phyloP scores from a whole-genome alignment of 1,140 invertebrate genomes.

The Eupristina koningsbergeri region DNA sequence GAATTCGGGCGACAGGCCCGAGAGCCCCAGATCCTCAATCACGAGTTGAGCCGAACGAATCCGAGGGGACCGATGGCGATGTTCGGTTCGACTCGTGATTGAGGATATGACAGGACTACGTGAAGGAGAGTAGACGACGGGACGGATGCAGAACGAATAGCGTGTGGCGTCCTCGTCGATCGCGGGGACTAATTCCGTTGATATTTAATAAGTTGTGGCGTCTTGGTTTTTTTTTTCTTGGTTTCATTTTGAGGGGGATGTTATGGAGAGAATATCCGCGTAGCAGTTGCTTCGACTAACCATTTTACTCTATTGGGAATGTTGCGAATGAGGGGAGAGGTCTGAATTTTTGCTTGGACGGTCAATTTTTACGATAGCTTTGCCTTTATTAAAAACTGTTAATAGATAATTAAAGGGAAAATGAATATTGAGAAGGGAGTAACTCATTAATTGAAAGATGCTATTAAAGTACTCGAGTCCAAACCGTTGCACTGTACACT shows the following conservation, averaged over 20 bases:
- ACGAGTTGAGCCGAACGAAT: too few relatives aligned
- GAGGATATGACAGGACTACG: background rate
- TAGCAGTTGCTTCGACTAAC: background rate
- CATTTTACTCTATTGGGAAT: background rate
- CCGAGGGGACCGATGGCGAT: background rate
- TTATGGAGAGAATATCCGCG: background rate
- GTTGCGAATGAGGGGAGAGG: background rate
- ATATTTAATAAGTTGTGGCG: conserved; percentile 14
- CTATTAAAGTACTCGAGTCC: background rate
- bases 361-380: too few relatives aligned
- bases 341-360: too few relatives aligned
- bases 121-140: background rate
- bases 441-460: too few relatives aligned
- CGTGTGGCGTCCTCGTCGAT: background rate
- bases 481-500: background rate
- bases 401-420: background rate
- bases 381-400: background rate
- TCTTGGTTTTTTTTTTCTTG: background rate
- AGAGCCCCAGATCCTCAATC: too few relatives aligned
- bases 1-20: conserved; percentile 5
- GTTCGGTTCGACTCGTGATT: background rate
- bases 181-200: background rate
- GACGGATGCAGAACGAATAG: background rate
- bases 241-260: background rate
- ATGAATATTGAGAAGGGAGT: too few relatives aligned